Base-by-base conservation (phyloP, 2,797 vertebrate species). In the Cyclura pinguis region DNA sequence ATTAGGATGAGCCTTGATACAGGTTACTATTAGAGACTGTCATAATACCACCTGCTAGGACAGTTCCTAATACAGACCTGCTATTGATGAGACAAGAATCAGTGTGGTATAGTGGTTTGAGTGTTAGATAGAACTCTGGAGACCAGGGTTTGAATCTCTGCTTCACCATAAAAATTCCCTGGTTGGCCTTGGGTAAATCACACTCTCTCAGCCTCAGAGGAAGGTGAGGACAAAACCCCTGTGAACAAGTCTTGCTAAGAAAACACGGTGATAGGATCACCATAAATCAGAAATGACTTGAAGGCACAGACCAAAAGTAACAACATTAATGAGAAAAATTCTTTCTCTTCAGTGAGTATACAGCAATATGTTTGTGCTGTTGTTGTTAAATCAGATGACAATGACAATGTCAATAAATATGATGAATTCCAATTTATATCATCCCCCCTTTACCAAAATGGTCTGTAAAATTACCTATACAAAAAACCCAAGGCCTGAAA, bases 1-100 rank as follows among this genome's bases (percentile, higher is more conserved):
- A 92, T 91, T 86, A 93, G 91, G 95, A 91, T 0, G 3, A 76
- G 80, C 80, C 64, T 77, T 92, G 90, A 89, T 91, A 84, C 74
- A 72, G 91, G n/a, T 35, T 20, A 12, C 38, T 92, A 64, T 5
- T 83, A n/a, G 9, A 87, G 52, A 88, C 57, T 29, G 82, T 29
- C 2, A 80, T 86, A 83, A 20, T 80, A 64, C 69, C 1, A 22
- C 24, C 69, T 29, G 57, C 77, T 78, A 74, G n/a, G 16, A 77
- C 4, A 77, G 38, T 0, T 20, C 32, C 29, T 0, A 87, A 64
- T 7, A 59, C 32, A n/a, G 42, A 29, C 16, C 35, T 47, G 42
- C 42, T 47, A 47, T 47, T 47, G 42, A 47, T 47, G 64, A 73
- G 35, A 13, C 59, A n/a, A 32, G 6, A 24, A 22, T 22, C 4